These are phyloP conservation scores for Ormia ochracea DNA, from an alignment of 2,888 invertebrate species.

Conservation along the genomic window DNA sequence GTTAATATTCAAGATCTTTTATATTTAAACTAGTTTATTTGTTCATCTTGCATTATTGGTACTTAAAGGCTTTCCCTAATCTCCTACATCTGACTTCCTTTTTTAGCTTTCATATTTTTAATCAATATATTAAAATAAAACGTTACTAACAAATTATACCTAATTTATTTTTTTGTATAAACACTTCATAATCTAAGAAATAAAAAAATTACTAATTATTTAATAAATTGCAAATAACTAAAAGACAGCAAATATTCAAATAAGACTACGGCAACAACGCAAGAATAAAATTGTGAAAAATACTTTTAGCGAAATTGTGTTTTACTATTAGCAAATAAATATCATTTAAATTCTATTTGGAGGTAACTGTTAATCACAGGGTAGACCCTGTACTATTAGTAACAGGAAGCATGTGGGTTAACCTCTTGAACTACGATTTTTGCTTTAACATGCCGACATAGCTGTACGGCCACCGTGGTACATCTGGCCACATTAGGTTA, in stretches of 20 bases:
- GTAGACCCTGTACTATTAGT: too few relatives aligned
- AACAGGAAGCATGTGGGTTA: too few relatives aligned
- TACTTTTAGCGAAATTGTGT: constrained; percentile 25
- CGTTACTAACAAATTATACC: constrained; percentile 22
- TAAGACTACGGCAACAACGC: constrained; percentile 65
- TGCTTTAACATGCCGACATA: too few relatives aligned
- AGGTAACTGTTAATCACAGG: too few relatives aligned
- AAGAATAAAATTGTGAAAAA: constrained; percentile 67
- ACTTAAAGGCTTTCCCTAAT: not conserved
- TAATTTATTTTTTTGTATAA: constrained; percentile 50
- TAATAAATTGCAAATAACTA: constrained; percentile 62
- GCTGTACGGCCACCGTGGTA: too few relatives aligned
- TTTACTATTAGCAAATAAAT: not conserved
- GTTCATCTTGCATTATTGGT: constrained; percentile 19
- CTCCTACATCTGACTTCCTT: not conserved
- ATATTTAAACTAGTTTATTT: not conserved
- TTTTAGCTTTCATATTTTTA: not conserved
- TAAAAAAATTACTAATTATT: constrained; percentile 54
- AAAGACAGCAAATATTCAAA: constrained; percentile 44
- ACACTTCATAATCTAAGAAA: constrained; percentile 54
- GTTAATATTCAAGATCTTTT: not conserved
- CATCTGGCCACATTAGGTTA: too few relatives aligned
- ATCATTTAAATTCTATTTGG: too few relatives aligned
- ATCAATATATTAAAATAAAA: not conserved
- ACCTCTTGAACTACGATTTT: too few relatives aligned